These are phyloP conservation scores for Mormoops blainvillei DNA, from an alignment of 2,113 vertebrate genomes.

Conservation along the genomic window DNA sequence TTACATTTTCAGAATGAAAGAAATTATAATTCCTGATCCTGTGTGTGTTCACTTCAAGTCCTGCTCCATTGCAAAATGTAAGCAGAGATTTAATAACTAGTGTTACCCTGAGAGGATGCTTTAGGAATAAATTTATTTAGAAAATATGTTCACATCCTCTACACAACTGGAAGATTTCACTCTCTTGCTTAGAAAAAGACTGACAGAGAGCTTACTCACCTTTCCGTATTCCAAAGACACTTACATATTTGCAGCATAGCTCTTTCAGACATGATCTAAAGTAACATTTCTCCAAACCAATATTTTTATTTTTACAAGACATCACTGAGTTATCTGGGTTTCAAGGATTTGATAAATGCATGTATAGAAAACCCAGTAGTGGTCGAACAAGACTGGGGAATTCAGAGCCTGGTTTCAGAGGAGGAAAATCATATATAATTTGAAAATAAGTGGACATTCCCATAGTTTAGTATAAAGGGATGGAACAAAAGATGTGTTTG, in stretches of 20 bases:
- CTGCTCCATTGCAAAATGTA: conserved; percentile 47
- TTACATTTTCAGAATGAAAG: conserved; percentile 50
- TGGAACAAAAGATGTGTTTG: neutral
- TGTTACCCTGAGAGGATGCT: conserved; percentile 6
- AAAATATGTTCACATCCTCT: neutral
- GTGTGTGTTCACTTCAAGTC: neutral
- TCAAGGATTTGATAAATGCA: neutral
- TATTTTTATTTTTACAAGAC: neutral
- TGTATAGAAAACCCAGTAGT: neutral
- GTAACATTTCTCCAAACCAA: neutral
- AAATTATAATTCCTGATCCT: conserved; percentile 34
- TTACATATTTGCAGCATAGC: neutral
- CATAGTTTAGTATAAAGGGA: neutral
- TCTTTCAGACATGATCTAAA: conserved; percentile 10
- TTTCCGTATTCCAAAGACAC: neutral
- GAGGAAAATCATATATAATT: neutral
- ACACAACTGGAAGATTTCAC: conserved; percentile 11
- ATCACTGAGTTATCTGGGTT: neutral
- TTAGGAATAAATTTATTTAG: conserved; percentile 40
- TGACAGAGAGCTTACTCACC: neutral
- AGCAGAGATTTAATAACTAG: conserved; percentile 41
- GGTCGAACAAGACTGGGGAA: neutral
- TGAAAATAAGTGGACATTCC: neutral
- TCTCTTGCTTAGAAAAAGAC: neutral
- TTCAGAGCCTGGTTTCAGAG: neutral